Percentiles rank a stretch among this genome's conserved stretches.
Conservation (phyloP, 2,888 invertebrate species). For the Scaptomyza flava region DNA sequence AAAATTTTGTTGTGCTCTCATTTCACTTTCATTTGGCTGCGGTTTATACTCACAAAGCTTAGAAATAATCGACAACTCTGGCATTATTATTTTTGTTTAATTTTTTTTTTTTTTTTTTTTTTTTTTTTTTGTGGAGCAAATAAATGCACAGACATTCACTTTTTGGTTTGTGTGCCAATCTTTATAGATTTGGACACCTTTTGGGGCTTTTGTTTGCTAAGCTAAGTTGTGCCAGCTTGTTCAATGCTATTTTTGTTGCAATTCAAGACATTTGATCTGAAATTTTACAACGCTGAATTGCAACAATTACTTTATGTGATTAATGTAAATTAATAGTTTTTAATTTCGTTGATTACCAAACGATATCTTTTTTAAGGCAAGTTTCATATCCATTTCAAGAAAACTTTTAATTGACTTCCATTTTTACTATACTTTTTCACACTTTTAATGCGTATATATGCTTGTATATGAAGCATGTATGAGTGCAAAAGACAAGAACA, state of each 20-base stretch:
- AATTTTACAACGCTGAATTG: constrained; percentile 1
- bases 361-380: no score
- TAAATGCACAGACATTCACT: constrained; percentile 46
- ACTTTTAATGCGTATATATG: no score
- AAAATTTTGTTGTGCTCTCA: constrained; percentile 44
- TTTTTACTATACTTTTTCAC: neutral
- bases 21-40: constrained; percentile 54
- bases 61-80: constrained; percentile 36
- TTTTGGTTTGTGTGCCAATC: constrained; percentile 17
- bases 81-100: neutral
- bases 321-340: no score
- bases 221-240: neutral
- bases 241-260: constrained; percentile 15
- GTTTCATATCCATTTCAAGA: neutral
- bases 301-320: no score
- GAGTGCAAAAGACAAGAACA: neutral
- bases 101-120: neutral
- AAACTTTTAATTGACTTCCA: neutral
- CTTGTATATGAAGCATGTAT: neutral
- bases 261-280: constrained; percentile 7
- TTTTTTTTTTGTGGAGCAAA: constrained; percentile 10
- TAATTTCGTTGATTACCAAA: no score
- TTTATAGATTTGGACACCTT: constrained; percentile 12
- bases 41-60: constrained; percentile 21
- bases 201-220: constrained; percentile 3